Conservation (phyloP, 2,888 invertebrate species). For the Tupiocoris notatus region DNA sequence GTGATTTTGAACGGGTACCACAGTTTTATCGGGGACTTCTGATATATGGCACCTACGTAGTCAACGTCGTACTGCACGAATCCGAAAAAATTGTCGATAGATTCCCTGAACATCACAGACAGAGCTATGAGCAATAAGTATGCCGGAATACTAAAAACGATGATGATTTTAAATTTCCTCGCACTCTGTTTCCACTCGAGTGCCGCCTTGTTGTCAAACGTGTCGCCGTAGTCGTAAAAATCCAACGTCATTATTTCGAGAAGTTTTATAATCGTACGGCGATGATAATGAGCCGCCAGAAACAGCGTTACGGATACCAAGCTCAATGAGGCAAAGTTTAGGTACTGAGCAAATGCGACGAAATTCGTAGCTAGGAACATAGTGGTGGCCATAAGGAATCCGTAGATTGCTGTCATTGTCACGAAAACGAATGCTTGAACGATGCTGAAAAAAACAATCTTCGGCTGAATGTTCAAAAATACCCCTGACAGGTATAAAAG, state of each 20-base stretch:
- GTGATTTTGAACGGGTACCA: conserved; percentile 4
- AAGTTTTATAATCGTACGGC: neutral
- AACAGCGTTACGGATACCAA: neutral
- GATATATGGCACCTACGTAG: conserved; percentile 4
- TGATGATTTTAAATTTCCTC: conserved; percentile 10
- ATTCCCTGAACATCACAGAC: neutral
- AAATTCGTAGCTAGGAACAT: neutral
- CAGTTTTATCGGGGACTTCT: conserved; percentile 11
- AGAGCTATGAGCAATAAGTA: neutral
- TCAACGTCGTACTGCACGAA: neutral
- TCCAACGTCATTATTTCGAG: neutral
- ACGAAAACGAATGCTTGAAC: neutral
- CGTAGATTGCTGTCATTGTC: neutral
- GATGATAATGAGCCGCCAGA: neutral
- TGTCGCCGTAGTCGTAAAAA: conserved; percentile 24
- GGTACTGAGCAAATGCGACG: neutral
- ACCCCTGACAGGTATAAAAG: neutral
- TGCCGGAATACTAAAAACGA: neutral
- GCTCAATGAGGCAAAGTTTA: conserved; percentile 9
- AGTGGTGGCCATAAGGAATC: neutral
- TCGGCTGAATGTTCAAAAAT: neutral
- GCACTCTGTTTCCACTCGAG: neutral
- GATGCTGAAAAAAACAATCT: neutral
- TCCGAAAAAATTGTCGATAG: neutral
- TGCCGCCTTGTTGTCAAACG: neutral